phyloP scores from a whole-genome alignment of 92 coral and sea anemone genomes.

The Zoanthus gigantus region DNA sequence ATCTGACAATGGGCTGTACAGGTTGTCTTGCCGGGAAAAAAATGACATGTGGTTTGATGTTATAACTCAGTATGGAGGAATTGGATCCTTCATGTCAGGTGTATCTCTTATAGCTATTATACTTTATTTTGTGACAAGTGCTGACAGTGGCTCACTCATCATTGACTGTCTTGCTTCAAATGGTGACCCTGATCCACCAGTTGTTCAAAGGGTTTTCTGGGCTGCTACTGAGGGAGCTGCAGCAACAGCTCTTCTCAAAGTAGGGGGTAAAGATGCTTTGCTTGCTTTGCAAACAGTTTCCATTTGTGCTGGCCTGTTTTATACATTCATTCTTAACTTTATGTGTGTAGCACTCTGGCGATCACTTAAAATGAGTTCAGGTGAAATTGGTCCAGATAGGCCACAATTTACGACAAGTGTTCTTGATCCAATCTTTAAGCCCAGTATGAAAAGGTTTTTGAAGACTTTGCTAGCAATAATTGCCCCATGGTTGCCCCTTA shows the following conservation, averaged over 20 bases:
- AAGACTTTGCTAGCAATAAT: conserved; percentile 21
- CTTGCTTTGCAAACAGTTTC: background rate
- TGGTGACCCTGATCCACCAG: conserved; percentile 53
- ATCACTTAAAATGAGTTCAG: background rate
- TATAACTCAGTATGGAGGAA: background rate
- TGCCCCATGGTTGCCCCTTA: conserved; percentile 9
- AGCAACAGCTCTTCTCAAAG: background rate
- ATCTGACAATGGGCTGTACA: background rate
- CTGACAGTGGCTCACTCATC: conserved; percentile 50
- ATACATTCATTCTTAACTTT: background rate
- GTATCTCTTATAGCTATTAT: conserved; percentile 35
- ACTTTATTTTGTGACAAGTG: conserved; percentile 54
- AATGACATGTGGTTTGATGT: conserved; percentile 5
- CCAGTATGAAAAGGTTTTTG: background rate
- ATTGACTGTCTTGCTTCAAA: conserved; percentile 51
- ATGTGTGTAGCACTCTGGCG: conserved; percentile 1
- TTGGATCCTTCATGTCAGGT: conserved; percentile 4
- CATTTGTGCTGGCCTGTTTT: background rate
- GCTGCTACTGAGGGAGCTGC: conserved; percentile 12
- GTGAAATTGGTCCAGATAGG: background rate
- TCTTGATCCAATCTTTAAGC: conserved; percentile 9
- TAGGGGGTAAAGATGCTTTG: background rate
- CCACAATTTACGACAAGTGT: background rate
- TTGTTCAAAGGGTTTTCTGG: conserved; percentile 48
- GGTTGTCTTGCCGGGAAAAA: background rate